phyloP scores from a whole-genome alignment of 2,888 invertebrate genomes.

The Drosophila limbata region DNA sequence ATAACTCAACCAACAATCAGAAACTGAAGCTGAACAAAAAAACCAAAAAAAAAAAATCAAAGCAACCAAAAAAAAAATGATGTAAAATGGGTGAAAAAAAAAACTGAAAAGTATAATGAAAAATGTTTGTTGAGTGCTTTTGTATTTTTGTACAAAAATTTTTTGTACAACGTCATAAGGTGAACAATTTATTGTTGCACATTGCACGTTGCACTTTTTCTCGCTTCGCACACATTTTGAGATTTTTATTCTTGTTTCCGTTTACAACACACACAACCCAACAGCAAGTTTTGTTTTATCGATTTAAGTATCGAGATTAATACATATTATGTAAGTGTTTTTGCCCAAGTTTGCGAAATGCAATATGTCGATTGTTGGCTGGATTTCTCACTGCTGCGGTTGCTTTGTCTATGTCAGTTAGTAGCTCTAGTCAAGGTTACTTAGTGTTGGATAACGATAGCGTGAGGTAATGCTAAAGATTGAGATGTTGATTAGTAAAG shows the following conservation, averaged over 20 bases:
- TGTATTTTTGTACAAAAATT: conserved; percentile 42
- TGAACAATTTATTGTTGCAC: conserved; percentile 63
- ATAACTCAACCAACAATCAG: conserved; percentile 40
- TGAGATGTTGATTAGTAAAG: neutral
- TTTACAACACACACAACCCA: neutral
- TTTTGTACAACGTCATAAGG: conserved; percentile 57
- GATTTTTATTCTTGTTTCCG: neutral
- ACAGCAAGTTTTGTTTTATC: conserved; percentile 26
- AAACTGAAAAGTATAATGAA: conserved; percentile 57
- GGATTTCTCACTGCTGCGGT: neutral
- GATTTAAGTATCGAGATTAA: conserved; percentile 45
- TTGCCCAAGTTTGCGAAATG: conserved; percentile 3
- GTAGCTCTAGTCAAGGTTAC: conserved; percentile 6
- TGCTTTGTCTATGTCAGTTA: neutral
- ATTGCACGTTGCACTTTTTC: conserved; percentile 48
- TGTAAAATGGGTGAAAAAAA: conserved; percentile 12
- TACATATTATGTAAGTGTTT: conserved; percentile 34
- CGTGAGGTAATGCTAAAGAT: neutral
- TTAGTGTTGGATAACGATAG: neutral
- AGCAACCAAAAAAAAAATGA: conserved; percentile 11
- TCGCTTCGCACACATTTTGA: conserved; percentile 21
- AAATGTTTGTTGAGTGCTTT: conserved; percentile 62
- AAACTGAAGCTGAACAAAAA: conserved; percentile 38
- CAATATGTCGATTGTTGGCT: conserved; percentile 11
- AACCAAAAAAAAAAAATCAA: conserved; percentile 20